Conservation (phyloP, 2,797 vertebrate genomes). For the Erpetoichthys calabaricus region DNA sequence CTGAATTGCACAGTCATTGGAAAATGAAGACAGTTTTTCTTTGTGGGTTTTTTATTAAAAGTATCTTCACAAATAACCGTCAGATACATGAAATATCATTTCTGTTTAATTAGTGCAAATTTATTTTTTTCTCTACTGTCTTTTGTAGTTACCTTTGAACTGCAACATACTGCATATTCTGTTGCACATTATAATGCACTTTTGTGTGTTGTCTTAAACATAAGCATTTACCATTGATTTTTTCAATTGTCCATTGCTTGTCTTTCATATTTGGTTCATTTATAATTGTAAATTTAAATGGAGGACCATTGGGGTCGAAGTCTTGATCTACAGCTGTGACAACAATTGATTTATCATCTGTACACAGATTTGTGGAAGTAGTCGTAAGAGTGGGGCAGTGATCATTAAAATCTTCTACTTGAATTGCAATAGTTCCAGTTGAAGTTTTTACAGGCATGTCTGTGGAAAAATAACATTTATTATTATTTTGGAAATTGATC, state of each 20-base stretch:
- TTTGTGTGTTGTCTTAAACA: too few relatives aligned
- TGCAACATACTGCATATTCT: too few relatives aligned
- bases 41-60: neutral
- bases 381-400: conserved; percentile 65
- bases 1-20: too few relatives aligned
- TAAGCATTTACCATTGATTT: conserved; percentile 47
- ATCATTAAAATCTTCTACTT: conserved; percentile 68
- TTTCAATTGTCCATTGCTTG: conserved; percentile 57
- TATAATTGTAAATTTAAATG: conserved; percentile 61
- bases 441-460: conserved; percentile 61
- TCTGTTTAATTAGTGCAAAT: too few relatives aligned
- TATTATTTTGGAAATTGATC: too few relatives aligned
- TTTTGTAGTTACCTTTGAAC: too few relatives aligned
- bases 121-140: too few relatives aligned
- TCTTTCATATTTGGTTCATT: conserved; percentile 41
- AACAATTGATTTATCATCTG: conserved; percentile 38
- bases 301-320: conserved; percentile 46
- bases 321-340: conserved; percentile 65
- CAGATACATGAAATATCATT: too few relatives aligned
- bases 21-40: neutral
- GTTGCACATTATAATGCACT: too few relatives aligned
- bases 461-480: conserved; percentile 25
- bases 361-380: conserved; percentile 43
- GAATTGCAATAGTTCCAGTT: conserved; percentile 73
- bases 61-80: too few relatives aligned